Conservation (phyloP, 2,113 vertebrate species). For the Scytalopus superciliaris region DNA sequence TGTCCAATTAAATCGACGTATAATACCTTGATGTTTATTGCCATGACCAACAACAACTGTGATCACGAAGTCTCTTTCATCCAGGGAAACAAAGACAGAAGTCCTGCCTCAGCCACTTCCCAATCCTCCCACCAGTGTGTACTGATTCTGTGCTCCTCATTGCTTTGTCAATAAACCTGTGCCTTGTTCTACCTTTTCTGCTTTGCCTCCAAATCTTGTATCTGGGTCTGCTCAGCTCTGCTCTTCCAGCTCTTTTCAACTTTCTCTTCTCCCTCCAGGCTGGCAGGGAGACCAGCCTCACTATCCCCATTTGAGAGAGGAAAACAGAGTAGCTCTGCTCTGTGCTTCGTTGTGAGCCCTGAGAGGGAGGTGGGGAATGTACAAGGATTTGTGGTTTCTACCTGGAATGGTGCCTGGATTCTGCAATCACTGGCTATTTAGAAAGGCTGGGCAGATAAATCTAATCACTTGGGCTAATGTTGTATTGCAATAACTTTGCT, state of each 20-base stretch:
- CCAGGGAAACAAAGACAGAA: not conserved
- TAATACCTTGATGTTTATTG: not conserved
- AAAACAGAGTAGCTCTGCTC: not conserved
- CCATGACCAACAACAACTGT: not conserved
- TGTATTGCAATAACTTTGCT: not conserved
- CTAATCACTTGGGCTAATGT: not conserved
- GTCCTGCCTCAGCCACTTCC: not conserved
- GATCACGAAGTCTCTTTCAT: not conserved
- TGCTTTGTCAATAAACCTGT: not conserved
- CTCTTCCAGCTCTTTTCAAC: not conserved
- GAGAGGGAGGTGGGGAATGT: not conserved
- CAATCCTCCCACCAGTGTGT: not conserved
- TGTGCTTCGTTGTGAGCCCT: fast-evolving
- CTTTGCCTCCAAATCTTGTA: not conserved
- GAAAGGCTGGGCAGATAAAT: not conserved
- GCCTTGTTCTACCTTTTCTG: not conserved
- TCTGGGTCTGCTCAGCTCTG: not conserved
- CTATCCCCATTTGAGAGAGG: not conserved
- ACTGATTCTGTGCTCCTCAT: not conserved
- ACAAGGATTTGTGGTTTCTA: not conserved
- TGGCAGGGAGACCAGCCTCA: not conserved
- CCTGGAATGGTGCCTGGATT: not conserved
- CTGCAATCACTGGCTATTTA: not conserved
- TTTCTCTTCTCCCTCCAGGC: not conserved
- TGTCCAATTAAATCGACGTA: not conserved